Evolutionary conservation across 2,888 invertebrate species (phyloP).

Genomic region (Cosmopolites sordidus): DNA sequence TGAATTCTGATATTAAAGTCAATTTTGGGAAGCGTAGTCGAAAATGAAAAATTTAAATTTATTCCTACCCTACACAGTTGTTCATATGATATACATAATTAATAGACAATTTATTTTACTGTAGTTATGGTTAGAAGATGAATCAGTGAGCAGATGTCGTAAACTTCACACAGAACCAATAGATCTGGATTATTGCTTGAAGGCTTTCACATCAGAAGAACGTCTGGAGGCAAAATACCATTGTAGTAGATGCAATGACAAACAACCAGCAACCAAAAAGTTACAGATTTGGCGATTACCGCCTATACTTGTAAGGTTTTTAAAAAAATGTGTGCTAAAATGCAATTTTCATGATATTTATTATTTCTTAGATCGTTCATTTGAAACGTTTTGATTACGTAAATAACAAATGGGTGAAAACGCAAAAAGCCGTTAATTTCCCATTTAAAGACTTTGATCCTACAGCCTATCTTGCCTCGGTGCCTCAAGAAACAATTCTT

Average conservation of each 20-base stretch:
- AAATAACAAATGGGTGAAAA: slow-evolving; percentile 90
- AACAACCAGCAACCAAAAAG: slow-evolving; percentile 84
- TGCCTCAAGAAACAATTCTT: slow-evolving; percentile 72
- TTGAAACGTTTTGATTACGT: slow-evolving; percentile 89
- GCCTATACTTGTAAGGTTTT: slow-evolving; percentile 69
- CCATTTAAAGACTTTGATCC: slow-evolving; percentile 84
- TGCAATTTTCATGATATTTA: not conserved
- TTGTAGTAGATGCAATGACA: slow-evolving; percentile 77
- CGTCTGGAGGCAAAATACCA: slow-evolving; percentile 80
- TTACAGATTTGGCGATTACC: slow-evolving; percentile 89
- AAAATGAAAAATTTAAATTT: not conserved
- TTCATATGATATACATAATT: no score
- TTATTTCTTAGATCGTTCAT: slow-evolving; percentile 71
- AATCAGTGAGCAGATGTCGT: slow-evolving; percentile 66
- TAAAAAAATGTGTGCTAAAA: not conserved
- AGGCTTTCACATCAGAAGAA: slow-evolving; percentile 85
- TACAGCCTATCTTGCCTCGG: slow-evolving; percentile 77
- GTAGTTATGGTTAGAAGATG: slow-evolving; percentile 73
- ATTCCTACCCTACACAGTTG: not conserved
- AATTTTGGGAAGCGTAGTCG: no score
- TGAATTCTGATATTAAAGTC: no score
- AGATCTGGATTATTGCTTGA: slow-evolving; percentile 77
- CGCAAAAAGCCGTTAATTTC: slow-evolving; percentile 88
- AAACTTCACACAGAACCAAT: slow-evolving; percentile 76
- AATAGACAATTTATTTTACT: slow-evolving; percentile 16